Evolutionary conservation across 2,113 vertebrate species (phyloP).

Genomic region (Pogona vitticeps): DNA sequence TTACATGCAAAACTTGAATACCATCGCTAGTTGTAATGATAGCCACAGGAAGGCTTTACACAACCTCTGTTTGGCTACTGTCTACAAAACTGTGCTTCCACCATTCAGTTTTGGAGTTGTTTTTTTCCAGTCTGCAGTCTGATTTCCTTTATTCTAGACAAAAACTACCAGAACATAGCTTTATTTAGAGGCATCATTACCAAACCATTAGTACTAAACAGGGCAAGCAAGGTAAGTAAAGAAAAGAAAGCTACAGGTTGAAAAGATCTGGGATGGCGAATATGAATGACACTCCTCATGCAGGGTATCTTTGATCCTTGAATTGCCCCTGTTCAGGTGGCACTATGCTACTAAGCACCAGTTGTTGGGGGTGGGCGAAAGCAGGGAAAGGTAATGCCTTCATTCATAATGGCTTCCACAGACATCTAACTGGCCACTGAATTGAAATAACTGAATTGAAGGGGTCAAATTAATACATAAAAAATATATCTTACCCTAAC

Average conservation of each 20-base stretch:
- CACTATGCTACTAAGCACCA: background rate
- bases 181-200: background rate
- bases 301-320: background rate
- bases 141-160: no score
- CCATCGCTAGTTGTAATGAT: background rate
- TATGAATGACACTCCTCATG: background rate
- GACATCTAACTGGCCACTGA: background rate
- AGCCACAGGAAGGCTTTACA: background rate
- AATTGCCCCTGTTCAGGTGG: background rate
- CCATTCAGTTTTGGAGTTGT: background rate
- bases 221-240: no score
- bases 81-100: background rate
- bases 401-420: background rate
- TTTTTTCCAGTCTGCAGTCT: background rate
- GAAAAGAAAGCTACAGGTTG: no score
- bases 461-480: no score
- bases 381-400: background rate
- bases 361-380: background rate
- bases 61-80: background rate
- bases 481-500: no score
- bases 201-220: no score
- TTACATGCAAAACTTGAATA: background rate
- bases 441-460: background rate
- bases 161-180: no score
- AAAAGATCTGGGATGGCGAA: no score